Percentiles rank a stretch among this genome's conserved stretches.
These are phyloP conservation scores for Scomberomorus guttatus DNA, from an alignment of 2,797 vertebrate genomes.

Conservation along the genomic window DNA sequence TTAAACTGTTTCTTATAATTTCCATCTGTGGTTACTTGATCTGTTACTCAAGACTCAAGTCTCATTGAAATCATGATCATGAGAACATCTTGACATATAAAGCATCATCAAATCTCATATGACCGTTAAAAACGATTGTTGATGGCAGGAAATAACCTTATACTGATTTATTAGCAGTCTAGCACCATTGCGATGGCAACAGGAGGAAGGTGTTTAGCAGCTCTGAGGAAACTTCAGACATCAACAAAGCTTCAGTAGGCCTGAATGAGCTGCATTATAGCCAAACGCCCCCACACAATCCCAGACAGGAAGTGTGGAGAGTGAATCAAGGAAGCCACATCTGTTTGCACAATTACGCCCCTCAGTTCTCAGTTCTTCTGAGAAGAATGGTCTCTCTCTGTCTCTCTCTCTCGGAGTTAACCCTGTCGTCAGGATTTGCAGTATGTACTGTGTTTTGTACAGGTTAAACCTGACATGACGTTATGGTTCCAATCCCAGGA, in stretches of 20 bases:
- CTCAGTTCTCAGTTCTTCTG: slow-evolving; percentile 58
- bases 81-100: slow-evolving; percentile 3
- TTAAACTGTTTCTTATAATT: background rate
- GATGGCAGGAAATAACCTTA: slow-evolving; percentile 15
- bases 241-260: slow-evolving; percentile 45
- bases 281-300: slow-evolving; percentile 60
- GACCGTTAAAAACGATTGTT: background rate
- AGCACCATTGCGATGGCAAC: background rate
- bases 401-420: slow-evolving; percentile 44
- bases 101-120: slow-evolving; percentile 9
- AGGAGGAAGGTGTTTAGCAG: slow-evolving; percentile 13
- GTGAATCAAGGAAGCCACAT: slow-evolving; percentile 81
- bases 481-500: slow-evolving; percentile 16
- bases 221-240: slow-evolving; percentile 47
- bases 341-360: slow-evolving; percentile 81
- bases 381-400: slow-evolving; percentile 48
- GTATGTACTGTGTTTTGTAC: slow-evolving; percentile 5
- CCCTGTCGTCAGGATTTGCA: slow-evolving; percentile 28
- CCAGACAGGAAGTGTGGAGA: slow-evolving; percentile 82
- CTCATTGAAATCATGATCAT: background rate
- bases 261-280: slow-evolving; percentile 50
- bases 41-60: background rate
- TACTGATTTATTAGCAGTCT: slow-evolving; percentile 25
- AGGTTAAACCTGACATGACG: slow-evolving; percentile 27
- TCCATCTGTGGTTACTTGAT: background rate